A percentile compares a stretch with the other conserved stretches of the same genome.
Evolutionary conservation across 2,113 vertebrate species (phyloP).

Genomic region (Motacilla alba): DNA sequence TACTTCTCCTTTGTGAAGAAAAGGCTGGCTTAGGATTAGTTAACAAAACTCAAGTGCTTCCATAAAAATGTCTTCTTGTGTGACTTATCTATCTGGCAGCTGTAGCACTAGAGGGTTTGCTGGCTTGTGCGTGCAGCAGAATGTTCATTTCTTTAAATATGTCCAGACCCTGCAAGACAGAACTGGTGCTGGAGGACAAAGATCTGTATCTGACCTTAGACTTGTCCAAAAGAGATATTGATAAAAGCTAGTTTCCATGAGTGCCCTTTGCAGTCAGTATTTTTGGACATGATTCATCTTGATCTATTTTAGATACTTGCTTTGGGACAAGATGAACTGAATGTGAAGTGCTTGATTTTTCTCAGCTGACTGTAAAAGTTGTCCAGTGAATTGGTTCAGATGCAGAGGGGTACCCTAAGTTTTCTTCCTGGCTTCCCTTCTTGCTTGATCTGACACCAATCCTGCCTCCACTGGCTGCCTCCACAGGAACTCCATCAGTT

Average conservation of each 20-base stretch:
- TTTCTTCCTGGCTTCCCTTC: neutral
- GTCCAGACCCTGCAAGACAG: neutral
- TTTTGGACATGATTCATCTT: slow-evolving; percentile 31
- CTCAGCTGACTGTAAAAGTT: neutral
- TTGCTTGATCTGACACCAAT: neutral
- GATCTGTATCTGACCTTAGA: neutral
- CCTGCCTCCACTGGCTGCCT: neutral
- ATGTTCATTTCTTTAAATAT: neutral
- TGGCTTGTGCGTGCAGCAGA: neutral
- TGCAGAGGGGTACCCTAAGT: neutral
- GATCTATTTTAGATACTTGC: slow-evolving; percentile 17
- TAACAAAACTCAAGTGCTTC: slow-evolving; percentile 1
- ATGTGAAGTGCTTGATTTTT: neutral
- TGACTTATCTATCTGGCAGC: slow-evolving; percentile 1
- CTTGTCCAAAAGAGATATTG: neutral
- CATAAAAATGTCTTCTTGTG: neutral
- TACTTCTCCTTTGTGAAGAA: neutral
- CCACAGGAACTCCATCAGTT: neutral
- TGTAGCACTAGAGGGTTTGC: neutral
- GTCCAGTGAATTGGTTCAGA: neutral
- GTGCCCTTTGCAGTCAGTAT: neutral
- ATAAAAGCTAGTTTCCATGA: neutral
- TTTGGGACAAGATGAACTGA: neutral
- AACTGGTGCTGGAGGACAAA: neutral
- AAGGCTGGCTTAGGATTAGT: neutral